phyloP scores from a whole-genome alignment of 2,113 vertebrate genomes.

The Romanogobio albipinnatus region DNA sequence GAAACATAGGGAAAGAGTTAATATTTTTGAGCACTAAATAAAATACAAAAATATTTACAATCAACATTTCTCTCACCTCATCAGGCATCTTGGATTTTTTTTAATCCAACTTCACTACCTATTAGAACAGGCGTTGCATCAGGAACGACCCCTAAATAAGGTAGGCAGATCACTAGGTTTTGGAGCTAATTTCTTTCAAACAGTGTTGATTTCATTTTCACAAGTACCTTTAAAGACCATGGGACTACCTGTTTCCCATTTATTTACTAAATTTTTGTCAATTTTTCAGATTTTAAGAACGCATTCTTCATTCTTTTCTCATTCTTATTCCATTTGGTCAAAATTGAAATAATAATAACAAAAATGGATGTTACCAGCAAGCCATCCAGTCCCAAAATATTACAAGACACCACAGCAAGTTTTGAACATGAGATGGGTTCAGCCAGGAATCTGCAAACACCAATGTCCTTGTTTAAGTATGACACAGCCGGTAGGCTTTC shows the following conservation, averaged over 20 bases:
- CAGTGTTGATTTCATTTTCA: constrained; percentile 23
- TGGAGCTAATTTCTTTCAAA: not conserved
- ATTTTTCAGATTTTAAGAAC: constrained; percentile 36
- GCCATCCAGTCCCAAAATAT: constrained; percentile 53
- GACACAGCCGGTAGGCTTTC: constrained; percentile 70
- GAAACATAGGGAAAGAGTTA: no score
- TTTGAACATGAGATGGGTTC: constrained; percentile 67
- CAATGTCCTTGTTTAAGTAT: constrained; percentile 68
- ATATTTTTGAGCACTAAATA: not conserved
- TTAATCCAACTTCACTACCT: not conserved
- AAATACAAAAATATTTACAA: not conserved
- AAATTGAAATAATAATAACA: constrained; percentile 36
- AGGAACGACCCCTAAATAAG: not conserved
- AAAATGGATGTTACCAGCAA: constrained; percentile 39
- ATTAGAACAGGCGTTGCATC: not conserved
- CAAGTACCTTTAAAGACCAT: constrained; percentile 9
- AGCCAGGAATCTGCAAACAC: constrained; percentile 66
- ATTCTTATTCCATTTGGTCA: constrained; percentile 50
- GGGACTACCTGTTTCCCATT: constrained; percentile 11
- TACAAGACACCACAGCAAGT: constrained; percentile 69
- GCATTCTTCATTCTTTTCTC: constrained; percentile 46
- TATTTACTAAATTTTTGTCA: not conserved
- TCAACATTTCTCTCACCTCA: not conserved
- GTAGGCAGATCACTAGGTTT: constrained; percentile 4
- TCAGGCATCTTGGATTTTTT: not conserved